Conservation (phyloP, 2,888 invertebrate genomes). For the Unio pictorum region DNA sequence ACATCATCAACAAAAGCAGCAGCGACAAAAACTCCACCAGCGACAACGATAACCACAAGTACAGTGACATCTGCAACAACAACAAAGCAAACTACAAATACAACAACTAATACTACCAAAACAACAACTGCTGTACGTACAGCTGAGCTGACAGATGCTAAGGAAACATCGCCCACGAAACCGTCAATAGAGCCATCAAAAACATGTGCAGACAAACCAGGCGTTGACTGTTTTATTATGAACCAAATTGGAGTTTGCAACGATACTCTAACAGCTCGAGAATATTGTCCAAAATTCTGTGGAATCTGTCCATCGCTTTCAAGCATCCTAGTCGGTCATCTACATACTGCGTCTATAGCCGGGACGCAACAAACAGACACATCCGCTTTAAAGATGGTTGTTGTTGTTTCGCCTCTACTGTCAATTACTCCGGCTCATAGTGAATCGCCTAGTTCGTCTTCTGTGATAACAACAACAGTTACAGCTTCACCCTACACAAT, state of each 20-base stretch:
- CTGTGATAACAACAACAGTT: slow-evolving; percentile 3
- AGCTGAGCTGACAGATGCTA: neutral
- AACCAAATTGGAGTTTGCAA: slow-evolving; percentile 3
- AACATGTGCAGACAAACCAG: no score
- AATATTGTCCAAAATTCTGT: slow-evolving; percentile 5
- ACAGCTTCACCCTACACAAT: slow-evolving; percentile 7
- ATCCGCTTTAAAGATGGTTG: neutral
- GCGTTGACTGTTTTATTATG: no score
- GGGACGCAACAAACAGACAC: slow-evolving; percentile 3
- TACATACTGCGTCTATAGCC: slow-evolving; percentile 1
- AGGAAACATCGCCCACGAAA: neutral
- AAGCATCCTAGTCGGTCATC: neutral
- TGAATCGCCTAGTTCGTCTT: slow-evolving; percentile 2
- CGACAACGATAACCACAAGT: neutral
- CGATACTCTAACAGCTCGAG: neutral
- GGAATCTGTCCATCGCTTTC: slow-evolving; percentile 1
- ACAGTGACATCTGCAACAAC: neutral
- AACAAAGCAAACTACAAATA: slow-evolving; percentile 3
- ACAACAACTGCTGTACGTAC: neutral
- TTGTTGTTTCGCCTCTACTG: neutral
- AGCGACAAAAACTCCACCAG: no score
- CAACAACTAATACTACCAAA: neutral
- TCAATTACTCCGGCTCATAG: slow-evolving; percentile 3
- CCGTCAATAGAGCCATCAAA: slow-evolving; percentile 2
- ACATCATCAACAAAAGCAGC: no score